Evolutionary conservation across 2,113 vertebrate genomes (phyloP).

Genomic region (Gobiocypris rarus): DNA sequence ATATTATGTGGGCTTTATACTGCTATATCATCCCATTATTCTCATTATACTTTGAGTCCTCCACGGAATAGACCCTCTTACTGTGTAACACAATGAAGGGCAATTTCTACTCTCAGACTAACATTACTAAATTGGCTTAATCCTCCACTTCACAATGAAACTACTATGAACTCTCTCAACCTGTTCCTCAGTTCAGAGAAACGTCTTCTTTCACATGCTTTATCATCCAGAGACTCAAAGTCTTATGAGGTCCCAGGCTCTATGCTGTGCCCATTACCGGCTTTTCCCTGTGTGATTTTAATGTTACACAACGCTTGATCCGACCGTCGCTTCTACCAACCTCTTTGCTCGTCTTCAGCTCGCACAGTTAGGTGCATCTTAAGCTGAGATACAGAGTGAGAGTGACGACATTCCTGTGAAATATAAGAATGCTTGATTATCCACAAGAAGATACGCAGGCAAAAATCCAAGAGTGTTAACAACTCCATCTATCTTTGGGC

Average conservation of each 20-base stretch:
- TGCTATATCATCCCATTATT: background rate
- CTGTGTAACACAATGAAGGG: background rate
- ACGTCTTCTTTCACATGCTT: background rate
- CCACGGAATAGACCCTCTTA: background rate
- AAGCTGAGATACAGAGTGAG: background rate
- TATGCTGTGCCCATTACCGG: background rate
- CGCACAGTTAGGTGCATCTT: background rate
- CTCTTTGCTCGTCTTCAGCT: background rate
- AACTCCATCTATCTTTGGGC: background rate
- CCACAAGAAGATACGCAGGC: background rate
- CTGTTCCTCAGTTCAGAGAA: background rate
- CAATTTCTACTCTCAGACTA: conserved; percentile 2
- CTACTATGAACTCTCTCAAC: background rate
- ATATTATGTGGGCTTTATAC: background rate
- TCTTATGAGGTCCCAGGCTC: conserved; percentile 11
- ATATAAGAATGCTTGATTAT: background rate
- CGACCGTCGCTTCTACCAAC: conserved; percentile 3
- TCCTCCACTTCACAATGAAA: conserved; percentile 11
- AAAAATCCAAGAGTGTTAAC: background rate
- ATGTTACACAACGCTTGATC: conserved; percentile 55
- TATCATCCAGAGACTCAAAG: background rate
- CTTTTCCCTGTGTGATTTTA: conserved; percentile 48
- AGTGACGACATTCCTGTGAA: background rate
- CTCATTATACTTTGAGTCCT: conserved; percentile 4
- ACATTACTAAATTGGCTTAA: conserved; percentile 27